Evolutionary conservation across 2,888 invertebrate genomes (phyloP).

Genomic region (Ditylenchus weischeri): DNA sequence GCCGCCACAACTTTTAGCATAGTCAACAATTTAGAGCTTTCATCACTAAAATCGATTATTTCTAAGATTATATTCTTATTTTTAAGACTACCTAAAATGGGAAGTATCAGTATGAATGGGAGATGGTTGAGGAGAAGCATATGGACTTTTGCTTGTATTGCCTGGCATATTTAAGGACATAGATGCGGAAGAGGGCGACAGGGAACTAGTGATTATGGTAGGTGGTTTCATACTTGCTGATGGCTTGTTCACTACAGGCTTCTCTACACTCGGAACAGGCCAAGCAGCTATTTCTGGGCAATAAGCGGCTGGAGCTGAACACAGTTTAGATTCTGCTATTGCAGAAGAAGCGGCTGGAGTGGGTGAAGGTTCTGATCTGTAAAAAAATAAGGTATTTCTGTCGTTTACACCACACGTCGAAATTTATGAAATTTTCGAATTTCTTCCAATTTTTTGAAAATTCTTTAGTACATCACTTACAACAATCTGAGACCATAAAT

Average conservation of each 20-base stretch:
- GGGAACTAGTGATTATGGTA: not conserved
- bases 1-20: slow-evolving; percentile 42
- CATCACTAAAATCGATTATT: slow-evolving; percentile 23
- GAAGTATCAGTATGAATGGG: slow-evolving; percentile 13
- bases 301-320: slow-evolving; percentile 11
- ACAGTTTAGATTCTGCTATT: not conserved
- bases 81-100: not conserved
- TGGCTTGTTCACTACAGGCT: slow-evolving; percentile 18
- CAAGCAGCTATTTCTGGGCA: slow-evolving; percentile 55
- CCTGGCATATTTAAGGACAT: not conserved
- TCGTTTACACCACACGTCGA: too few species aligned
- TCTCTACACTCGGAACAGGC: slow-evolving; percentile 51
- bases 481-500: too few species aligned
- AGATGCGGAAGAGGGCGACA: not conserved
- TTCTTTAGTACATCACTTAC: too few species aligned
- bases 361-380: not conserved
- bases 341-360: too few species aligned
- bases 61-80: too few species aligned
- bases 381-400: not conserved
- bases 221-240: slow-evolving; percentile 5
- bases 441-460: too few species aligned
- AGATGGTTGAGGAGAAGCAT: slow-evolving; percentile 21
- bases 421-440: too few species aligned
- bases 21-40: slow-evolving; percentile 32
- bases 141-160: not conserved